These are phyloP conservation scores for Montipora efflorescens DNA, from an alignment of 64 coral and sea anemone genomes.

Conservation along the genomic window DNA sequence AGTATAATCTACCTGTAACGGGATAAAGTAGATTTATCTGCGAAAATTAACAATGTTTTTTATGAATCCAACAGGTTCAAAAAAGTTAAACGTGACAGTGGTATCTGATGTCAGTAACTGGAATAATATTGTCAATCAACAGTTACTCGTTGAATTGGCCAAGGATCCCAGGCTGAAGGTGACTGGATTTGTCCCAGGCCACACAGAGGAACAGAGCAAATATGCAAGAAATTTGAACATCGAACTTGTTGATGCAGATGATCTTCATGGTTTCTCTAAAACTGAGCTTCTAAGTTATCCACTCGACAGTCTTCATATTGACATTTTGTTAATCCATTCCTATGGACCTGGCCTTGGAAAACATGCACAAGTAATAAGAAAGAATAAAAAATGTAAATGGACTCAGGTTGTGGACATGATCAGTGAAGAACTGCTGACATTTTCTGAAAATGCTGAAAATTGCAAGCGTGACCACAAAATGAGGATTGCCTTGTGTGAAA, in stretches of 20 bases:
- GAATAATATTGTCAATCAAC: conserved; percentile 6
- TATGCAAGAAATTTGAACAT: conserved; percentile 2
- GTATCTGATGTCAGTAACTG: conserved; percentile 9
- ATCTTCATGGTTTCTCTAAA: not conserved
- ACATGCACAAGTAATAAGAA: conserved; percentile 16
- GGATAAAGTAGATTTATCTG: no score
- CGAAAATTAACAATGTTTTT: not conserved
- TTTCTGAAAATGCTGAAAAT: not conserved
- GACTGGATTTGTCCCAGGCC: conserved; percentile 19
- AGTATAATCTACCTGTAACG: no score
- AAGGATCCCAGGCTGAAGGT: not conserved
- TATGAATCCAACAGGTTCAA: not conserved
- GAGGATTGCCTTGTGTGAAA: not conserved
- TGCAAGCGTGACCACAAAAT: not conserved
- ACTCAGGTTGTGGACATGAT: not conserved
- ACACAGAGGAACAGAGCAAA: not conserved
- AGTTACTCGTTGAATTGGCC: conserved; percentile 8
- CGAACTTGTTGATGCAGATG: conserved; percentile 18
- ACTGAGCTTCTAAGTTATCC: conserved; percentile 9
- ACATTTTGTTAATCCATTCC: conserved; percentile 21
- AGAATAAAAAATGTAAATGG: conserved; percentile 33
- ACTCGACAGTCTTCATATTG: conserved; percentile 31
- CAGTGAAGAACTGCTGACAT: not conserved
- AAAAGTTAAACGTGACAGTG: conserved; percentile 2
- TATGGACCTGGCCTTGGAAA: not conserved